phyloP scores from a whole-genome alignment of 2,797 vertebrate species.

The Spea hammondii region DNA sequence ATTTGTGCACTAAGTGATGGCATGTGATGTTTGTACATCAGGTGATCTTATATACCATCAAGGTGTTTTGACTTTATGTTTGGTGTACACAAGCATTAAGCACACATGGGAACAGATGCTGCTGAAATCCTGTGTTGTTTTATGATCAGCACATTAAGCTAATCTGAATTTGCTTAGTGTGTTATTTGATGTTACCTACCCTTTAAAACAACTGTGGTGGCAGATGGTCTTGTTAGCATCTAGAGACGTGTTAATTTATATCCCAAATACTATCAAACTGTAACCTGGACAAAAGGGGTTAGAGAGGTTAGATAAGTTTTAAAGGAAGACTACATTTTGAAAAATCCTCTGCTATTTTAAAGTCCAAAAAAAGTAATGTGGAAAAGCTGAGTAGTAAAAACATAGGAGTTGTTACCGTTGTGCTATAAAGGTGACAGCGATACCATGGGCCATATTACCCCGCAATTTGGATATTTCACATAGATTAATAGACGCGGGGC shows the following conservation, averaged over 20 bases:
- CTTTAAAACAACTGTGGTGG: constrained; percentile 21
- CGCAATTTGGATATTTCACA: too few relatives aligned
- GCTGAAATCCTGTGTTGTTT: constrained; percentile 23
- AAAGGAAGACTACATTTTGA: too few relatives aligned
- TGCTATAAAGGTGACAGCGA: too few relatives aligned
- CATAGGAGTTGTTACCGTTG: too few relatives aligned
- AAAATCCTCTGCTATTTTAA: too few relatives aligned
- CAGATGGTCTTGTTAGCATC: constrained; percentile 30
- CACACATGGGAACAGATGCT: constrained; percentile 2
- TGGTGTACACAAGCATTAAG: constrained; percentile 1
- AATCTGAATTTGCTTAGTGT: constrained; percentile 26
- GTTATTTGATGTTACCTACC: constrained; percentile 1
- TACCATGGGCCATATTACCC: too few relatives aligned
- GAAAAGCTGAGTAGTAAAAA: too few relatives aligned
- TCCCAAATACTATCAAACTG: neutral
- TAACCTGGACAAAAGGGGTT: neutral
- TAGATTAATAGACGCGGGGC: too few relatives aligned
- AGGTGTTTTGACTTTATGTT: neutral
- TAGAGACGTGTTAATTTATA: constrained; percentile 21
- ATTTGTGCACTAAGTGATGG: neutral
- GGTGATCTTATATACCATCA: neutral
- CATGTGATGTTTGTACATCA: constrained; percentile 11
- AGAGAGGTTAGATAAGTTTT: neutral
- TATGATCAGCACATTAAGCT: constrained; percentile 34
- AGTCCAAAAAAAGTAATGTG: too few relatives aligned